Evolutionary conservation across 2,113 vertebrate species (phyloP), one percentile per base, ranked within the genome.

Genomic region (Podarcis cretensis): DNA sequence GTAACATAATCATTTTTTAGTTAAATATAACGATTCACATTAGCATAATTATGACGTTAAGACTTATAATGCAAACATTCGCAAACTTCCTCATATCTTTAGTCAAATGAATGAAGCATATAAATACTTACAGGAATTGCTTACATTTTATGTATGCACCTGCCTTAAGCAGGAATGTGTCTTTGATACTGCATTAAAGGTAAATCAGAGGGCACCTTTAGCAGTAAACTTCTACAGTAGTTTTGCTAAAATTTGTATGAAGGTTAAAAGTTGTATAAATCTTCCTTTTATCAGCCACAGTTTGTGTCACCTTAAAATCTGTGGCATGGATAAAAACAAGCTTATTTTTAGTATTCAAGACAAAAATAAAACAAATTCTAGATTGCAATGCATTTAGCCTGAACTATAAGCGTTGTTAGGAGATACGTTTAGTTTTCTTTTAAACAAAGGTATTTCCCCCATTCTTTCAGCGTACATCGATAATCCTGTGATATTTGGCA

Each of bases 71-170:
- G 57, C 81, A 83, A 69, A 63, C 30, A 81, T 83, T 6, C 48
- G 23, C 6, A 35, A 25, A 77, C 12, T 35, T 37, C 43, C 3
- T 79, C 87, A 77, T 30, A 0, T 0, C 5, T 66, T 77, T 20
- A 35, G 27, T 74, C 81, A 37, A 37, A 66, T 37, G 3, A 40
- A 57, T 37, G 75, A 80, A 90, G 16, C 0, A 37, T 59, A 16
- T 1, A 6, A 20, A 25, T 18, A 1, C 10, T 59, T 32, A 1
- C 40, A 88, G 71, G 40, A 82, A 75, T 16, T 6, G 9, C 21
- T 54, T 3, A 27, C 13, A 18, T 32, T 71, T 80, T 59, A 84
- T 12, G 13, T 4, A 54, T 0, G 18, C 43, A 83, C 9, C 6
- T 32, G 4, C 32, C 43, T 73, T n/a, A 83, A 65, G 25, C 9